Evolutionary conservation across 2,797 vertebrate species (phyloP), one percentile per base, ranked within the genome.

Genomic region (Chromobotia macracanthus): DNA sequence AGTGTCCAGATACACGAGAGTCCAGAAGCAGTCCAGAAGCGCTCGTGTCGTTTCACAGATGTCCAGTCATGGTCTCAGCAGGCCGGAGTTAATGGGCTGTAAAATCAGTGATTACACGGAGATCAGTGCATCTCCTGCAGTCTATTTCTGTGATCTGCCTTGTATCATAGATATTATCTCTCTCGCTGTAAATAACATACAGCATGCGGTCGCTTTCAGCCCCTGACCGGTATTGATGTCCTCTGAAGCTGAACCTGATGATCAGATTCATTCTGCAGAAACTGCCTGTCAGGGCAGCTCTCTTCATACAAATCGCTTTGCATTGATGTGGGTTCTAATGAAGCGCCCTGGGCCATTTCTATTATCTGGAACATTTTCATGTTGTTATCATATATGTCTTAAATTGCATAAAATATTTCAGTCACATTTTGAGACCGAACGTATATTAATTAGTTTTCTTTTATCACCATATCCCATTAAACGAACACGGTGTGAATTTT

Each of bases 71-170:
- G 4, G 16, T 63, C 76, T 78, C 67, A n/a, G 56, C 61, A 38
- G 67, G 58, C 46, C 35, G 21, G 35, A 64, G 68, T 72, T 79
- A 72, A 79, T 55, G 56, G 60, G 31, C 58, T 60, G 44, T 70
- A 70, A 72, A 71, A 71, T 72, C 48, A 55, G 31, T 65, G 68
- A 72, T 79, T 72, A 72, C 58, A 64, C 68, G 44, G 75, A 70
- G 68, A 70, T 70, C 75, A 58, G 53, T 35, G 65, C 23, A 53
- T 77, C 65, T 77, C 65, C 64, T 77, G 68, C 66, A 60, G 44
- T 51, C 55, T 46, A 51, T 77, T 61, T 77, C 75, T 69, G 55
- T 9, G 2, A 61, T 61, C 64, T 38, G 25, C 25, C 41, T 64
- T n/a, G 0, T 64, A 38, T 63, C 60, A 63, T 7, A 61, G 75